Base-by-base conservation (phyloP, 2,797 vertebrate species). In the Pelodytes ibericus region DNA sequence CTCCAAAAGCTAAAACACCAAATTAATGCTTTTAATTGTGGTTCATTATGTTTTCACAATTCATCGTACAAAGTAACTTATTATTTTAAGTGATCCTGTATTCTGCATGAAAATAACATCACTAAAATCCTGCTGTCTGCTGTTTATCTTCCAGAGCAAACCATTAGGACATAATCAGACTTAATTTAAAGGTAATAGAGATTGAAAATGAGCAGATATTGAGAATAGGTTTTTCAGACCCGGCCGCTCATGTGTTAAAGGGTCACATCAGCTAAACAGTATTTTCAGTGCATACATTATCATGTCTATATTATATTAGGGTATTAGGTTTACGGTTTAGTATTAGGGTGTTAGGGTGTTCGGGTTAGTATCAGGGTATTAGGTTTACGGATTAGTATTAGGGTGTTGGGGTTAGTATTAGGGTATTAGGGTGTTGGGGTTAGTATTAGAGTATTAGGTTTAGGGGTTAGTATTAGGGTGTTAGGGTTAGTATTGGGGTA, bases 111-210 rank as follows among this genome's bases (percentile, higher is more conserved):
- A 16, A 53, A 39, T 8, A 39, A 53, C 20, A 2, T 24, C 22
- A 53, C 49, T 53, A 53, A 53, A 20, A 53, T 53, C 5, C 49
- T 24, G n/a, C n/a, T 22, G n/a, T 20, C 22, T 53, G n/a, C 49
- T 22, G n/a, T 53, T 53, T 53, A 53, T 22, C 20, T 53, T 2
- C 49, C 49, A 53, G n/a, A 22, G n/a, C 49, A 10, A 53, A 20
- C 49, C 49, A 53, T 53, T 53, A 53, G 49, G 49, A n/a, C 49
- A 22, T 53, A 53, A 53, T 53, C 49, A 24, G 49, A 53, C 6
- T 2, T 53, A 24, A 53, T 53, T 53, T 53, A 53, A 22, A 53
- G 49, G 49, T 53, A 53, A 22, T 53, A 53, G 22, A 2, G 11
- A 20, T 16, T n/a, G 49, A 53, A 44, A 53, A 53, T 24, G 49